Evolutionary conservation across 1,140 invertebrate species (phyloP).

Genomic region (Tetraneura akinire): DNA sequence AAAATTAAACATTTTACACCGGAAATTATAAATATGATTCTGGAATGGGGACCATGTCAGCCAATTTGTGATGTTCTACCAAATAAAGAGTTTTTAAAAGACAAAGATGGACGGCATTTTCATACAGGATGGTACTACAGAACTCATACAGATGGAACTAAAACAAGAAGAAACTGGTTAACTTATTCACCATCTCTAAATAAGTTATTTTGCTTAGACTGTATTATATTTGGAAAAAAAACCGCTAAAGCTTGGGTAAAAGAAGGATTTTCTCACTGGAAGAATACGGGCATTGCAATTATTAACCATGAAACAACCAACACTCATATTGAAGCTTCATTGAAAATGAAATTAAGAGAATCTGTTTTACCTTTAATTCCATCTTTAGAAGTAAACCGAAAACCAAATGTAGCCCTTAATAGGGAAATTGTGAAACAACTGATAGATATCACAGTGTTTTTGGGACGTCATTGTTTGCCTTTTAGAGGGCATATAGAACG

Average conservation of each 20-base stretch:
- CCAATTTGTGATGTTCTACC: not conserved
- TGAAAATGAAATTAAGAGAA: not conserved
- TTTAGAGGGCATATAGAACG: not conserved
- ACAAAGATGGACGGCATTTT: slow-evolving; percentile 8
- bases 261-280: slow-evolving; percentile 5
- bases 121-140: not conserved
- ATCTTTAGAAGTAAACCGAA: not conserved
- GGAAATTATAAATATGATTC: not conserved
- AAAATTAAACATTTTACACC: slow-evolving; percentile 15
- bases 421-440: slow-evolving; percentile 14
- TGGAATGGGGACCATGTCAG: not conserved
- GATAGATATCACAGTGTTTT: not conserved
- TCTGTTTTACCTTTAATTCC: not conserved
- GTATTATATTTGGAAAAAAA: slow-evolving; percentile 12
- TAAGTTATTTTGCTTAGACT: slow-evolving; percentile 1
- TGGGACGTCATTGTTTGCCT: not conserved
- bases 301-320: not conserved
- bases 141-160: slow-evolving; percentile 4
- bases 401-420: not conserved
- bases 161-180: slow-evolving; percentile 2
- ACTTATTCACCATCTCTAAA: not conserved
- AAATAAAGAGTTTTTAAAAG: slow-evolving; percentile 20
- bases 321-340: not conserved
- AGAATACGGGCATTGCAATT: not conserved
- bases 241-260: not conserved